These are phyloP conservation scores for Tetramorium alpestre DNA, from an alignment of 1,140 invertebrate species.

Conservation along the genomic window DNA sequence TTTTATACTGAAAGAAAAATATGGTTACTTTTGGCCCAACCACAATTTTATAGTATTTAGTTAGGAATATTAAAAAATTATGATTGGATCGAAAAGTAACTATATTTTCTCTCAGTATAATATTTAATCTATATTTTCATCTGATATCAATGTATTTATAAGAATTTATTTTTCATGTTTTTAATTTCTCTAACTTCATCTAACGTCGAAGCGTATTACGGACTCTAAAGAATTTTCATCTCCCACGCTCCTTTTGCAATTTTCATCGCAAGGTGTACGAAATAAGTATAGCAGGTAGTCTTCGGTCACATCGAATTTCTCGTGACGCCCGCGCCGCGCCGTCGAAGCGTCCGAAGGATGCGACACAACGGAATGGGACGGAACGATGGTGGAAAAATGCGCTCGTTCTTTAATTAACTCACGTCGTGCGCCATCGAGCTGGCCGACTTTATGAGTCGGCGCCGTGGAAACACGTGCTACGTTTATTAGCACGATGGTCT, in stretches of 20 bases:
- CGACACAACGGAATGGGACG: neutral
- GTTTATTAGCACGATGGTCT: conserved; percentile 73
- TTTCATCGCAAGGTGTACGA: neutral
- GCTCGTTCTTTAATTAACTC: conserved; percentile 71
- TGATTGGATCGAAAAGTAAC: too few species aligned
- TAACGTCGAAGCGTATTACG: neutral
- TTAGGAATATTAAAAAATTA: too few species aligned
- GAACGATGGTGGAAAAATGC: conserved; percentile 34
- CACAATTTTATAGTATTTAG: too few species aligned
- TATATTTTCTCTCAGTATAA: too few species aligned
- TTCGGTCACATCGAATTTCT: conserved; percentile 34
- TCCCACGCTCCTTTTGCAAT: neutral
- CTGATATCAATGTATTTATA: too few species aligned
- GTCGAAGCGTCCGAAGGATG: conserved; percentile 13
- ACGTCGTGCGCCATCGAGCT: conserved; percentile 40
- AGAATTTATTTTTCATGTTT: neutral
- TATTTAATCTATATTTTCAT: too few species aligned
- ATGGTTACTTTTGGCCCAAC: too few species aligned
- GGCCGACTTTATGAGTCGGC: conserved; percentile 60
- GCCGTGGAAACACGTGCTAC: conserved; percentile 62
- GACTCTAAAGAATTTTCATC: neutral
- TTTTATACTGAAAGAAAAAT: too few species aligned
- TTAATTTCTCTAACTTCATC: neutral
- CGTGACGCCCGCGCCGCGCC: neutral
- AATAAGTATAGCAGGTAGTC: neutral